Base-by-base conservation (phyloP, 2,113 vertebrate genomes). In the Heterotis niloticus region DNA sequence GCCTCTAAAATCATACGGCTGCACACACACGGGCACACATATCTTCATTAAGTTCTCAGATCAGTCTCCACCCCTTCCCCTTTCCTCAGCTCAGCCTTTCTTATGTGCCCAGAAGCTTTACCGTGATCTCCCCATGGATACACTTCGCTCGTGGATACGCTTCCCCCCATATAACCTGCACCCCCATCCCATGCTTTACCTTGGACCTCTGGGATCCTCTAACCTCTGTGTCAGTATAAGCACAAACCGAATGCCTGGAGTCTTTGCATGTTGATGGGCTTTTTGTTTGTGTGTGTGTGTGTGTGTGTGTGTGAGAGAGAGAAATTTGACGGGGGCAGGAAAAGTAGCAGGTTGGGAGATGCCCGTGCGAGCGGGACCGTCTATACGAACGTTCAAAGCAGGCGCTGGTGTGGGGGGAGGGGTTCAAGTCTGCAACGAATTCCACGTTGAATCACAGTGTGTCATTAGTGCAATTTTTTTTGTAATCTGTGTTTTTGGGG, bases 61-160 rank as follows among this genome's bases (percentile, higher is more conserved):
- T 72, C 28, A 59, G 64, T 74, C 29, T 64, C 72, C 18, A 17
- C n/a, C 64, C 17, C 64, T 10, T n/a, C 13, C 59, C 5, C 66
- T 10, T 26, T 26, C 5, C 23, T 26, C 4, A n/a, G 26, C 23
- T 2, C 66, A 26, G 79, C 62, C 79, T 52, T 18, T 72, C 60
- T 77, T 75, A 34, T 81, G 81, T 81, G 77, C 62, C 73, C 79
- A 71, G 72, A 72, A 79, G 74, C 73, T 81, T 70, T 44, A 66
- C 34, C 23, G 23, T 52, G 64, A 79, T 75, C 18, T 26, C 71
- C 65, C 64, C 52, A 5, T 0, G 26, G 44, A 20, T 34, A 34
- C n/a, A 24, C 62, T 20, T 64, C 66, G n/a, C 57, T 17, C 75
- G 54, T 56, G 24, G 64, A 56, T 64, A 52, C 2, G 56, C 44